Percentiles rank a stretch among this genome's conserved stretches.
These are phyloP conservation scores for Tiliqua scincoides DNA, from an alignment of 2,113 vertebrate species.

Conservation along the genomic window DNA sequence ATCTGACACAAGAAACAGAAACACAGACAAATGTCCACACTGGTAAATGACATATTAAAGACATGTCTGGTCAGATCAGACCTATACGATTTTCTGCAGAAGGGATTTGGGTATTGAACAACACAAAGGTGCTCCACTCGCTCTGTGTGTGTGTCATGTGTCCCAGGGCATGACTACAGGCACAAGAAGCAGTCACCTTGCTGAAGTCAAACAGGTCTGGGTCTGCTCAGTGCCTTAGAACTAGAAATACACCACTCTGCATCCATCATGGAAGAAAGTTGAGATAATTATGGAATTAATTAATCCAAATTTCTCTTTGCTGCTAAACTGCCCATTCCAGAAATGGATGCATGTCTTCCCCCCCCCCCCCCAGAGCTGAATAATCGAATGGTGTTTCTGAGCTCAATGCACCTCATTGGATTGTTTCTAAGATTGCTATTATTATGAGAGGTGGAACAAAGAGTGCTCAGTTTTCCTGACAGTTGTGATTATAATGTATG, in stretches of 20 bases:
- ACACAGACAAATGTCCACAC: neutral
- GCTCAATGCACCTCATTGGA: constrained; percentile 22
- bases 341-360: neutral
- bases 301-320: neutral
- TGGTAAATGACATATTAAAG: neutral
- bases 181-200: neutral
- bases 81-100: neutral
- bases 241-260: too few relatives aligned
- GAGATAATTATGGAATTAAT: neutral
- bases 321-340: constrained; percentile 20
- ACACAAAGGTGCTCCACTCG: neutral
- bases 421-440: constrained; percentile 37
- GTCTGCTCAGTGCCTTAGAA: neutral
- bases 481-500: constrained; percentile 50
- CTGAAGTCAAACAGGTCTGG: neutral
- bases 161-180: neutral
- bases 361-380: neutral
- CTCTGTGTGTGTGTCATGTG: too few relatives aligned
- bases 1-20: neutral
- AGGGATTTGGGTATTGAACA: neutral
- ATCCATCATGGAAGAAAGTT: neutral
- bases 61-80: neutral
- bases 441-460: constrained; percentile 30
- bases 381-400: constrained; percentile 36
- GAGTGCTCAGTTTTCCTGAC: constrained; percentile 38